phyloP scores from a whole-genome alignment of 2,797 vertebrate species.

The Eremophila alpestris region DNA sequence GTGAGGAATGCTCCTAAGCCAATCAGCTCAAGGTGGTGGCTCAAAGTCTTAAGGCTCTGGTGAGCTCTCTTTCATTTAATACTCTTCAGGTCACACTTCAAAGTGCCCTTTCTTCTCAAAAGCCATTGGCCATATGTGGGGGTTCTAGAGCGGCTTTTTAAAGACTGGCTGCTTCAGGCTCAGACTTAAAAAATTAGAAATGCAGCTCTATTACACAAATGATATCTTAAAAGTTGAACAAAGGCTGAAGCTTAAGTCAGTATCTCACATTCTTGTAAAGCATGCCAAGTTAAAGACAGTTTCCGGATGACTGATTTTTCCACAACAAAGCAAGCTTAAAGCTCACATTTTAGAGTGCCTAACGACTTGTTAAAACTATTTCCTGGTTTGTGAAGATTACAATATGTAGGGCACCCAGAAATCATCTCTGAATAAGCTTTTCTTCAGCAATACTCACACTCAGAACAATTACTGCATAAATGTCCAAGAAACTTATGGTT shows the following conservation, averaged over 20 bases:
- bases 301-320: slow-evolving; percentile 48
- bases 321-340: slow-evolving; percentile 28
- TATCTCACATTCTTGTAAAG: slow-evolving; percentile 23
- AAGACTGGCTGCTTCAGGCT: slow-evolving; percentile 62
- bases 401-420: background rate
- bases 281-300: slow-evolving; percentile 28
- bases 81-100: slow-evolving; percentile 73
- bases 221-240: slow-evolving; percentile 49
- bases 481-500: background rate
- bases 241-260: slow-evolving; percentile 30
- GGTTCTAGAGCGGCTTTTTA: slow-evolving; percentile 68
- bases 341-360: slow-evolving; percentile 18
- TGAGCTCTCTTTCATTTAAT: slow-evolving; percentile 72
- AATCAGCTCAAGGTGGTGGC: slow-evolving; percentile 60
- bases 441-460: background rate
- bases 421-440: background rate
- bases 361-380: slow-evolving; percentile 6
- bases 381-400: slow-evolving; percentile 11
- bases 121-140: slow-evolving; percentile 76
- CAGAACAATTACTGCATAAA: background rate
- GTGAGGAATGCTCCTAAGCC: slow-evolving; percentile 64
- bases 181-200: slow-evolving; percentile 34
- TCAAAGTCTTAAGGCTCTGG: slow-evolving; percentile 55
- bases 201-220: slow-evolving; percentile 19
- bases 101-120: slow-evolving; percentile 66